Evolutionary conservation across 2,888 invertebrate genomes (phyloP), one percentile per base, ranked within the genome.

Genomic region (Cataglyphis altisquamis): DNA sequence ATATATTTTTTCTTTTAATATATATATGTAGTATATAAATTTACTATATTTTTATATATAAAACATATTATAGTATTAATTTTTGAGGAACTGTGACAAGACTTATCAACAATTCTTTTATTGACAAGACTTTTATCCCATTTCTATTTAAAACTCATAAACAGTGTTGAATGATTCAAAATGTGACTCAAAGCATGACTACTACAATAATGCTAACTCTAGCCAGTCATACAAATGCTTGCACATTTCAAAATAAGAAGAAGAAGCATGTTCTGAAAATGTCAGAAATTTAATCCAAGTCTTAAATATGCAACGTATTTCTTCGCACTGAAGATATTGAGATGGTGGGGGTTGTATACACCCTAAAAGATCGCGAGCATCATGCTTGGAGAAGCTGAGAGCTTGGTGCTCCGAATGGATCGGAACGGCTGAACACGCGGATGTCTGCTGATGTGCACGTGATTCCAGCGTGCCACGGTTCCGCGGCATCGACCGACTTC

Each of bases 401-500:
- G 86, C 70, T 75, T 62, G 81, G 18, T 21, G 67, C 77, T 84
- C 84, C 85, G 87, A 88, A 85, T 83, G 88, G 86, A 87, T 88
- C 85, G 84, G 82, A 73, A 82, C 88, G 84, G 87, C 73, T 86
- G 92, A 94, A 85, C 94, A 94, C 94, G 94, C 93, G 94, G 92
- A 92, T 92, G 91, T 90, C 91, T 92, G 92, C 92, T 94, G 94
- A 93, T 94, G 94, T 94, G 92, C 93, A 93, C 93, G 93, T 93
- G 94, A 94, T 94, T 92, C 87, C 89, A 88, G 90, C 92, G 92
- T 93, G 93, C 88, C 86, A 86, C 88, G 89, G 87, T 90, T 89
- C 86, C 87, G 87, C 92, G 92, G 91, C 93, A 94, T 94, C 93
- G 94, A 94, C 93, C 93, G 93, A 89, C 87, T 91, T 90, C 89